These are phyloP conservation scores for Idaea aversata DNA, from an alignment of 2,888 invertebrate genomes.

Conservation along the genomic window DNA sequence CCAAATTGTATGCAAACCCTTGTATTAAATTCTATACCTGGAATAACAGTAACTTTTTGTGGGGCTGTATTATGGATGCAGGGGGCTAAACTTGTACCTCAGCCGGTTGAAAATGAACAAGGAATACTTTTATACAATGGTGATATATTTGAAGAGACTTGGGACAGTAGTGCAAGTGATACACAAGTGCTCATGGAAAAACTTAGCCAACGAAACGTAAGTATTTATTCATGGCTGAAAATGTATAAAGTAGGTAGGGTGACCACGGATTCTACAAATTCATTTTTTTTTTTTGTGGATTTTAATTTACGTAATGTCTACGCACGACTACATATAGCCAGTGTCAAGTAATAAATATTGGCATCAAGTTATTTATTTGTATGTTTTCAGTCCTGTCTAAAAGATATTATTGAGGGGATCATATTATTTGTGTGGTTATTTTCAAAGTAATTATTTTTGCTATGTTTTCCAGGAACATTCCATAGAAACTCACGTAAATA, in stretches of 20 bases:
- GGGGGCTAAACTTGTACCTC: conserved; percentile 82
- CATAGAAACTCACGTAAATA: conserved; percentile 50
- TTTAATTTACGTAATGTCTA: too few relatives aligned
- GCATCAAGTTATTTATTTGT: too few relatives aligned
- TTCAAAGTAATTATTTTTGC: background rate
- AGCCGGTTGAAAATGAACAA: conserved; percentile 83
- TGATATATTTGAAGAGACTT: conserved; percentile 85
- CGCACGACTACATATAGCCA: too few relatives aligned
- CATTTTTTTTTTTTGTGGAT: too few relatives aligned
- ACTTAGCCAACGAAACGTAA: conserved; percentile 38
- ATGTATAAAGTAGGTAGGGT: too few relatives aligned
- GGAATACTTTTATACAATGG: conserved; percentile 93
- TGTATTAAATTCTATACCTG: conserved; percentile 36
- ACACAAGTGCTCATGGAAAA: conserved; percentile 73
- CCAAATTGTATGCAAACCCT: conserved; percentile 66
- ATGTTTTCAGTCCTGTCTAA: too few relatives aligned
- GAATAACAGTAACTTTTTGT: conserved; percentile 54
- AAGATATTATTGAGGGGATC: too few relatives aligned
- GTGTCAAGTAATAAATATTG: too few relatives aligned
- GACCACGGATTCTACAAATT: too few relatives aligned
- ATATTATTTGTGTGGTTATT: too few relatives aligned
- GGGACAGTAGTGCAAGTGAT: conserved; percentile 66
- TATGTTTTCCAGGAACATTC: conserved; percentile 32
- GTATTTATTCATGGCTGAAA: conserved; percentile 2
- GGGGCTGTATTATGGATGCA: conserved; percentile 92